Percentiles rank a stretch among this genome's conserved stretches.
Evolutionary conservation across 2,888 invertebrate species (phyloP).

Genomic region (Idaea straminata): DNA sequence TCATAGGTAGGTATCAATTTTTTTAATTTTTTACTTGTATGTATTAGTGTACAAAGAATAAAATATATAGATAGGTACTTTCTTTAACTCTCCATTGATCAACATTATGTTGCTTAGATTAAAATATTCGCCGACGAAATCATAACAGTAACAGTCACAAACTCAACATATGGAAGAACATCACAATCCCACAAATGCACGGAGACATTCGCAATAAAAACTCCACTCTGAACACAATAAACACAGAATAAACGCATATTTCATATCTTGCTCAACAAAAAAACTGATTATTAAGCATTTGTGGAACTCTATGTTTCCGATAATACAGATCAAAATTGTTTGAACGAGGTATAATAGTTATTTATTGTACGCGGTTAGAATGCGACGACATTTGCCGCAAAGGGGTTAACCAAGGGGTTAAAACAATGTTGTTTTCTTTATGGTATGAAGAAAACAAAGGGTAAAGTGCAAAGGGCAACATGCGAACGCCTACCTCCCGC

Average conservation of each 20-base stretch:
- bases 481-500: constrained; percentile 67
- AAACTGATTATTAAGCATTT: constrained; percentile 15
- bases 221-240: constrained; percentile 50
- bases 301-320: constrained; percentile 21
- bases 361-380: constrained; percentile 32
- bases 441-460: constrained; percentile 63
- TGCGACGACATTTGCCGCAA: constrained; percentile 56
- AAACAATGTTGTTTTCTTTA: constrained; percentile 67
- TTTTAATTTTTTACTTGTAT: too few relatives aligned
- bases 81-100: too few relatives aligned
- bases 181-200: constrained; percentile 60
- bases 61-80: too few relatives aligned
- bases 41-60: too few relatives aligned
- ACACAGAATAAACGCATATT: constrained; percentile 34
- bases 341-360: constrained; percentile 14
- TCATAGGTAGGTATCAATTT: too few relatives aligned
- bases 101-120: neutral
- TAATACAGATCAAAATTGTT: constrained; percentile 22
- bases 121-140: constrained; percentile 17
- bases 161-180: constrained; percentile 54
- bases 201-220: constrained; percentile 65
- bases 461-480: constrained; percentile 38
- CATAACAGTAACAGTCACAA: constrained; percentile 35
- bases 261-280: constrained; percentile 26
- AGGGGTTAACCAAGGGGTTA: constrained; percentile 66